Percentiles rank a stretch among this genome's conserved stretches.
These are phyloP conservation scores for Cygnus olor DNA, from an alignment of 2,797 vertebrate genomes.

Conservation along the genomic window DNA sequence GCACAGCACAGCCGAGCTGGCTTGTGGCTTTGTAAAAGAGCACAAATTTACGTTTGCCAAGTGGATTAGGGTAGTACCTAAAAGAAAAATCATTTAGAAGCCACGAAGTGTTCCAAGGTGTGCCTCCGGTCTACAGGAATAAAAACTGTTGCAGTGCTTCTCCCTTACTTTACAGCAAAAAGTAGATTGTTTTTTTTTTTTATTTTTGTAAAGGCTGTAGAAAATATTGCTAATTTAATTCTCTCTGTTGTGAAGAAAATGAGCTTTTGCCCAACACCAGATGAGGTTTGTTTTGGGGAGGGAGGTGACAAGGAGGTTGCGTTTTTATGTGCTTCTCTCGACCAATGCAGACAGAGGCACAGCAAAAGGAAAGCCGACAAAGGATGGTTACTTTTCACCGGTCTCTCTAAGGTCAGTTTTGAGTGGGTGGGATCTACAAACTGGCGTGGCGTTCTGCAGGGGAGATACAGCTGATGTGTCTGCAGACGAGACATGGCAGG, in stretches of 20 bases:
- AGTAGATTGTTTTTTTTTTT: background rate
- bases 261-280: background rate
- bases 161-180: background rate
- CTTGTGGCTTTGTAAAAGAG: background rate
- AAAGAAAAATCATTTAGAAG: slow-evolving; percentile 14
- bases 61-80: background rate
- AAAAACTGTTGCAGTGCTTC: background rate
- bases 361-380: background rate
- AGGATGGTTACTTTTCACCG: background rate
- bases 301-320: background rate
- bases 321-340: background rate
- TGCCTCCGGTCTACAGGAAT: background rate
- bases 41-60: slow-evolving; percentile 1
- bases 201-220: background rate
- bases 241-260: background rate
- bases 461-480: background rate
- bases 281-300: background rate
- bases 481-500: background rate
- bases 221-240: slow-evolving; percentile 11
- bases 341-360: background rate
- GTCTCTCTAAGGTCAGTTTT: background rate
- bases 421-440: background rate
- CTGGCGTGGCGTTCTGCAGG: background rate
- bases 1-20: background rate
- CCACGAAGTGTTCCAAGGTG: background rate